Conservation (phyloP, 2,888 invertebrate genomes). For the Cheilosia urbana region DNA sequence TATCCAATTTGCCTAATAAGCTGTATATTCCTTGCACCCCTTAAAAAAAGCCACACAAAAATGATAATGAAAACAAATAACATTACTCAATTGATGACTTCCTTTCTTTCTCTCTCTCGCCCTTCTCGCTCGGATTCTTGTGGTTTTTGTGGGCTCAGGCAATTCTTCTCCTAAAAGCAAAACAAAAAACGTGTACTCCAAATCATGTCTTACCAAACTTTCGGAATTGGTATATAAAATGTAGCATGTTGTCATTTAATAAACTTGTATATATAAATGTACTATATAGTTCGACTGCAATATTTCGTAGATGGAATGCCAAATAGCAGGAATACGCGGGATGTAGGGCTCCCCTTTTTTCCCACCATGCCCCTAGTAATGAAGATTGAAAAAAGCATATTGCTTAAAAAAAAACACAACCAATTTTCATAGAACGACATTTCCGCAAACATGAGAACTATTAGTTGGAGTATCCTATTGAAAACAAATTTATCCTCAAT, state of each 20-base stretch:
- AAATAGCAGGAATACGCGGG: slow-evolving; percentile 9
- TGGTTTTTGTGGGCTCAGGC: not conserved
- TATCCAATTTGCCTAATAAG: slow-evolving; percentile 33
- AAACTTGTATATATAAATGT: not conserved
- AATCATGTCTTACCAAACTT: not conserved
- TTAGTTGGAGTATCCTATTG: slow-evolving; percentile 15
- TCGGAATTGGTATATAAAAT: slow-evolving; percentile 38
- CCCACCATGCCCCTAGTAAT: no score
- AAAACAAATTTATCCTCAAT: slow-evolving; percentile 52
- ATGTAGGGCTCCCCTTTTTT: no score
- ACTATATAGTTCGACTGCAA: not conserved
- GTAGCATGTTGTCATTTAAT: slow-evolving; percentile 66
- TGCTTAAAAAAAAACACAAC: no score
- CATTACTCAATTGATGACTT: slow-evolving; percentile 21
- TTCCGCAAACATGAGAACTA: slow-evolving; percentile 5
- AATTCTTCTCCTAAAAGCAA: not conserved
- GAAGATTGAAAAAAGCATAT: no score
- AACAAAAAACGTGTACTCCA: not conserved
- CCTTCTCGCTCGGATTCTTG: not conserved
- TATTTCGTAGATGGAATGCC: slow-evolving; percentile 8
- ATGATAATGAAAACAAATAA: slow-evolving; percentile 24
- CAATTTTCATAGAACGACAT: not conserved
- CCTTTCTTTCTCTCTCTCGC: not conserved
- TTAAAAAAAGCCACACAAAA: not conserved
- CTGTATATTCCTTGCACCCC: not conserved